Base-by-base conservation (phyloP, 2,888 invertebrate genomes). In the Lithophane socia region DNA sequence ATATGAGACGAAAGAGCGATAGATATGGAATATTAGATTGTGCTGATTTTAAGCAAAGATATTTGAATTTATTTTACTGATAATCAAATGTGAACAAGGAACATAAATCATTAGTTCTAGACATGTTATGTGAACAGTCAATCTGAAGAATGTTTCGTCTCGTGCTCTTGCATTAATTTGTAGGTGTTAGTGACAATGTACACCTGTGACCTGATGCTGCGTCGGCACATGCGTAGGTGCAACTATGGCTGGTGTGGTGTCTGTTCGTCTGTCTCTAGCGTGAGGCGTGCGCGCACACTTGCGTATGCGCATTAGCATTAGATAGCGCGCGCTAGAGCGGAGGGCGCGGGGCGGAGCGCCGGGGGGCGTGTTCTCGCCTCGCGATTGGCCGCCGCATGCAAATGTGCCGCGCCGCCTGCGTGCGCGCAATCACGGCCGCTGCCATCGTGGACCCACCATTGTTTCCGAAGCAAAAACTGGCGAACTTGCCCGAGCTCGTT, bases 341-440 rank as follows among this genome's bases (percentile, higher is more conserved):
- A 75, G 75, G 79, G 81, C 58, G 77, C 73, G 70, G 72, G 85
- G 86, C 86, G 84, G 80, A 79, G 83, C 77, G 82, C 81, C 86
- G 75, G 82, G 82, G 87, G 91, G 93, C 91, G 92, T 91, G 91
- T 91, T 91, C 88, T 87, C 86, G 89, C 78, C 82, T 83, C 87
- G 90, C 92, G 84, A 93, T 94, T 93, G 94, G 94, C 89, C 91
- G 89, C 85, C 90, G 91, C 95, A 96, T 95, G 96, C 96, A 96
- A 96, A 96, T 96, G 90, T 85, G 90, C 85, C 87, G 90, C 90
- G 88, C 91, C 91, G 91, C 93, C 92, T 90, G 93, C 94, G 93
- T 93, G 85, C 89, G 92, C 94, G 94, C 95, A 94, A 92, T 92
- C 93, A 86, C 88, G 65, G 77, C 77, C 72, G 73, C 88, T 89